Evolutionary conservation across 2,888 invertebrate species (phyloP), one percentile per base, ranked within the genome.

Genomic region (Prosopocoilus inquinatus): DNA sequence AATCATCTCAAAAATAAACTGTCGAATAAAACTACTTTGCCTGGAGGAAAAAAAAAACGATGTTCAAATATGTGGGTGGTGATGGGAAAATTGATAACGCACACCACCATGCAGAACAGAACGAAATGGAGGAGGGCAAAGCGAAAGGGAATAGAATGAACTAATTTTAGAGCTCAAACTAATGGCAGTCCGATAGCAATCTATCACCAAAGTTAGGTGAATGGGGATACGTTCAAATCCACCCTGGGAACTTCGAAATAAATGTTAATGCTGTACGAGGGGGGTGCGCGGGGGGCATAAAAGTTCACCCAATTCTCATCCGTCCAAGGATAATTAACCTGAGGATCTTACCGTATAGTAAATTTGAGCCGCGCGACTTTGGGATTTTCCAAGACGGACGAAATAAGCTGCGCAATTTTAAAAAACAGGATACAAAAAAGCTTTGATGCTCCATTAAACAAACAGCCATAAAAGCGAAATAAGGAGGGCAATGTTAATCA

Each of bases 141-240:
- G 53, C 51, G 60, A 55, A 60, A 57, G 60, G 55, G 55, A 28
- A 50, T 57, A 58, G 58, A 58, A 62, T 51, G 53, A 57, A 60
- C 60, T 62, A 63, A 60, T 63, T 62, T 61, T 53, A 50, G 49
- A 49, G 52, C 52, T 51, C 50, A 53, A 61, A 63, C 63, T 59
- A 63, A 63, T 63, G 53, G 56, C 54, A 55, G 56, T 51, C 52
- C 61, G 59, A 63, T 63, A 59, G 63, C 55, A 53, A 61, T 63
- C 61, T 56, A 55, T 57, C 59, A 51, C 38, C 38, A 46, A 58
- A 58, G 55, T 54, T 58, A 47, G 20, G 39, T 55, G 53, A 57
- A 55, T 46, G 52, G 39, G 51, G 55, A 48, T 46, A 55, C 51
- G 52, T 44, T 56, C 16, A 44, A 8, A 44, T 11, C 16, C 44